Evolutionary conservation across 2,888 invertebrate species (phyloP).

Genomic region (Scaptomyza flava): DNA sequence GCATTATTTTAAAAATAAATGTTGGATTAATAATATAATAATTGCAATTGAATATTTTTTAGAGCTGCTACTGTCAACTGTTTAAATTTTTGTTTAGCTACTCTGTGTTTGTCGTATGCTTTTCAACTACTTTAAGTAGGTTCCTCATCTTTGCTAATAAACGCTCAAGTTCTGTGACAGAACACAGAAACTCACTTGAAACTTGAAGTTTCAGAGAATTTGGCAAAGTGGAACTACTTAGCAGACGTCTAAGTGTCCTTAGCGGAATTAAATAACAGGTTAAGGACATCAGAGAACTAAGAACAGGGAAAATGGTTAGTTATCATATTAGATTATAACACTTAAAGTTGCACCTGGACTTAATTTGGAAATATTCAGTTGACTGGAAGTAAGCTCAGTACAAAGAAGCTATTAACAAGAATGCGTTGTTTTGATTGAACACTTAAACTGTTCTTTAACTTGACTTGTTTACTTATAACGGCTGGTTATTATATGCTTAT

Average conservation of each 20-base stretch:
- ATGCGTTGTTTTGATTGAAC: background rate
- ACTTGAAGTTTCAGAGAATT: background rate
- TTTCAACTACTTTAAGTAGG: background rate
- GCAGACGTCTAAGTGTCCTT: background rate
- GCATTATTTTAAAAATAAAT: background rate
- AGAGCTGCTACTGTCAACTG: conserved; percentile 2
- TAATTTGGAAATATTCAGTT: background rate
- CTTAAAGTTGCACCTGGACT: background rate
- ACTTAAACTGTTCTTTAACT: background rate
- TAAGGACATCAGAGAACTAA: background rate
- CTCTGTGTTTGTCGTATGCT: background rate
- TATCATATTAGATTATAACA: background rate
- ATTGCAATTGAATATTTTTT: no score
- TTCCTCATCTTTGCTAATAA: background rate
- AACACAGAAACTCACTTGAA: background rate
- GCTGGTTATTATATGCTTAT: no score
- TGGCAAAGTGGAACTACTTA: background rate
- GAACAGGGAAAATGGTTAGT: background rate
- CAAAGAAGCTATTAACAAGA: background rate
- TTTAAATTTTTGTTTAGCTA: conserved; percentile 24
- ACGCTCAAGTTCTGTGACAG: background rate
- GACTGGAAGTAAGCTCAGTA: background rate
- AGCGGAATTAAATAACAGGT: conserved; percentile 8
- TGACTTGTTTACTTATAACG: background rate
- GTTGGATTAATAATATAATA: background rate